Evolutionary conservation across 2,888 invertebrate species (phyloP).

Genomic region (Callinectes sapidus): DNA sequence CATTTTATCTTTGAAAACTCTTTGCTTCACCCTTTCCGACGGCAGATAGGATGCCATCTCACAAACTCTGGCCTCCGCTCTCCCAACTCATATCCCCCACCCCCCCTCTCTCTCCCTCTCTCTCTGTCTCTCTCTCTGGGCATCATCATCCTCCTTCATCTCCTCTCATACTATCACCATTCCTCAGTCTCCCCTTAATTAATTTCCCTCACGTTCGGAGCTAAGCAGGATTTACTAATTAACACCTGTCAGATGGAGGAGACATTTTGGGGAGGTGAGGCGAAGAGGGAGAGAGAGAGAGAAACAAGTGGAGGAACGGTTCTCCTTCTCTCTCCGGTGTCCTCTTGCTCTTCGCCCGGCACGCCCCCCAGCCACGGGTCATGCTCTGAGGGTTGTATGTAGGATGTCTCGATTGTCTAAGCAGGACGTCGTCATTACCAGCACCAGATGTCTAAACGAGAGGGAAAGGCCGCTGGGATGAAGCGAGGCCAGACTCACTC

Average conservation of each 20-base stretch:
- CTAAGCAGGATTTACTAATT: constrained; percentile 18
- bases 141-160: neutral
- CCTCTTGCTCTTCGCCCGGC: neutral
- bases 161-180: neutral
- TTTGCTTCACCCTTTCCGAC: constrained; percentile 28
- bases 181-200: neutral
- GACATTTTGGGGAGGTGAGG: neutral
- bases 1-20: constrained; percentile 14
- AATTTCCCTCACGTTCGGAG: constrained; percentile 24
- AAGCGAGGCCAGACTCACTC: neutral
- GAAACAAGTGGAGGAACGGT: neutral
- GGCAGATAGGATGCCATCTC: constrained; percentile 19
- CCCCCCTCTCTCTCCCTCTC: neutral
- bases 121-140: neutral
- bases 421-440: constrained; percentile 28
- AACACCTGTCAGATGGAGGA: constrained; percentile 20
- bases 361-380: neutral
- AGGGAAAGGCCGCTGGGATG: neutral
- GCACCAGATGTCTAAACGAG: constrained; percentile 31
- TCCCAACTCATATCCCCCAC: neutral
- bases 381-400: neutral
- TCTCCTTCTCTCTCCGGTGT: neutral
- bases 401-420: constrained; percentile 30
- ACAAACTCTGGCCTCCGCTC: neutral
- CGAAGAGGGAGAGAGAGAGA: neutral